These are phyloP conservation scores for Pocillopora meandrina DNA, from an alignment of 92 coral and sea anemone genomes.

Conservation along the genomic window DNA sequence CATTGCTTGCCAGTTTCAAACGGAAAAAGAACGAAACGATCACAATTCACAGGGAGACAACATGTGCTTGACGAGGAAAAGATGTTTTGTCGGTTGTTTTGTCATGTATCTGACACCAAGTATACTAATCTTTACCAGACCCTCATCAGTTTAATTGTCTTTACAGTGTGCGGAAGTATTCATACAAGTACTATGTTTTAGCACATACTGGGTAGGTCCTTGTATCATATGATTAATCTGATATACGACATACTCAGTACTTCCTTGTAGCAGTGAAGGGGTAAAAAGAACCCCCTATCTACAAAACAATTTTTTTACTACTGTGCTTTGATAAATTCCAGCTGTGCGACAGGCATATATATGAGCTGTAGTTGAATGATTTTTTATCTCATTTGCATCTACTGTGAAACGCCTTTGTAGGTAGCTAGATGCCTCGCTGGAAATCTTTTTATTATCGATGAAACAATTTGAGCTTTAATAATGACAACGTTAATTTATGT, in stretches of 20 bases:
- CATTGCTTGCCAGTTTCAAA: conserved; percentile 24
- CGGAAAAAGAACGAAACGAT: conserved; percentile 7
- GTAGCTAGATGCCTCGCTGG: too few relatives aligned
- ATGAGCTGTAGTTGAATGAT: too few relatives aligned
- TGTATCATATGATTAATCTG: conserved; percentile 27
- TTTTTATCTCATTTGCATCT: too few relatives aligned
- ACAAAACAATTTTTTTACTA: too few relatives aligned
- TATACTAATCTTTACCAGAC: neutral
- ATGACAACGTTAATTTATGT: too few relatives aligned
- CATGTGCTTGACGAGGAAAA: conserved; percentile 9
- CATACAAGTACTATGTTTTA: conserved; percentile 6
- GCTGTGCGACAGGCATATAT: too few relatives aligned
- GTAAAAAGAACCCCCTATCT: too few relatives aligned
- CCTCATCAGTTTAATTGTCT: conserved; percentile 15
- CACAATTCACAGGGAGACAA: neutral
- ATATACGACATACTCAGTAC: neutral
- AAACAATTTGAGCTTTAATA: too few relatives aligned
- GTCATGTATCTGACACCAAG: conserved; percentile 2
- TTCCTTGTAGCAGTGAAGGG: too few relatives aligned
- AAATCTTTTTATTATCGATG: too few relatives aligned
- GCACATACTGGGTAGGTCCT: conserved; percentile 44
- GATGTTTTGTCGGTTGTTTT: neutral
- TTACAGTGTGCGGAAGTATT: conserved; percentile 4
- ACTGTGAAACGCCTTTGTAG: too few relatives aligned
- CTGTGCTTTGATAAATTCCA: too few relatives aligned